phyloP scores from a whole-genome alignment of 2,888 invertebrate species.

The Aphelenchoides bicaudatus region DNA sequence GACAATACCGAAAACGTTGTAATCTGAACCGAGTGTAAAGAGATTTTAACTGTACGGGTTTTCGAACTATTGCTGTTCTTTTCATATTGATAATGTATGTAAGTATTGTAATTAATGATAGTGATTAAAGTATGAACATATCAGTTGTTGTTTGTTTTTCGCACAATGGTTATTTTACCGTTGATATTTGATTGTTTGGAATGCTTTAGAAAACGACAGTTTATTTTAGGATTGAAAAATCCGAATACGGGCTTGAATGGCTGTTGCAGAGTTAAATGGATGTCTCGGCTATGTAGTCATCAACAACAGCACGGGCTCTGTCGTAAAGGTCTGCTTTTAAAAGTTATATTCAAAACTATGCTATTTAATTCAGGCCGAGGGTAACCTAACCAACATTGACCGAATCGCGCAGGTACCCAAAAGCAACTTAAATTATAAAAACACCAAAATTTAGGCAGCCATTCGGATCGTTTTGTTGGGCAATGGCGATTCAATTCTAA shows the following conservation, averaged over 20 bases:
- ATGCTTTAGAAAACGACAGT: too few species aligned
- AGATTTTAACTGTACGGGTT: background rate
- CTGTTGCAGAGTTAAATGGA: too few species aligned
- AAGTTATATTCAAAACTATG: background rate
- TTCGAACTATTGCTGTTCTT: background rate
- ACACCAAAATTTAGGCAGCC: background rate
- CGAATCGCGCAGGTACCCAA: background rate
- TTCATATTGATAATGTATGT: background rate
- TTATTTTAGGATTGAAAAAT: too few species aligned
- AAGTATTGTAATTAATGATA: slow-evolving; percentile 9
- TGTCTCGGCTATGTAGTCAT: background rate
- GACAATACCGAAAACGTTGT: slow-evolving; percentile 36
- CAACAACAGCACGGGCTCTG: background rate
- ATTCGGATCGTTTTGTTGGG: background rate
- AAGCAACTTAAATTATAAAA: too few species aligned
- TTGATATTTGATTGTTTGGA: too few species aligned
- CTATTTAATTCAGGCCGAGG: slow-evolving; percentile 2
- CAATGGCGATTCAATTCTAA: background rate
- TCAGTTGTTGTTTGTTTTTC: background rate
- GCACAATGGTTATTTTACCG: too few species aligned
- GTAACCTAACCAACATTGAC: too few species aligned
- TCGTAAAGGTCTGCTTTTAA: slow-evolving; percentile 5
- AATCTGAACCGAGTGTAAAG: slow-evolving; percentile 19
- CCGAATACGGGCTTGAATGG: too few species aligned
- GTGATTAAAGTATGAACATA: background rate